These are phyloP conservation scores for Trilocha varians DNA, from an alignment of 2,888 invertebrate genomes.

Conservation along the genomic window DNA sequence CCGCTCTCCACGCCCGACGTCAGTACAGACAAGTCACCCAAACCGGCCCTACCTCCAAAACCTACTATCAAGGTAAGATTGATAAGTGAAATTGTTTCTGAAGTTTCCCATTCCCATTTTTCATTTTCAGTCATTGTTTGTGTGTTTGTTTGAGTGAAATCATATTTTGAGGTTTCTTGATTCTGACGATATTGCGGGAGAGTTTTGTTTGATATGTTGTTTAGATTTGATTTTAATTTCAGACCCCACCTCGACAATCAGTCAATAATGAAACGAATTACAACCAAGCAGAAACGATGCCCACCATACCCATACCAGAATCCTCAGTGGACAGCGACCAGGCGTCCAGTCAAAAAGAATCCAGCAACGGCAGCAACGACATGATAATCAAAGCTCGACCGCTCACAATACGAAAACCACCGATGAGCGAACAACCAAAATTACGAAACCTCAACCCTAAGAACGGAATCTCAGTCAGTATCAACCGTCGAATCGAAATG, in stretches of 20 bases:
- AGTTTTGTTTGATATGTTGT: constrained; percentile 8
- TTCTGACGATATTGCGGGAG: too few species aligned
- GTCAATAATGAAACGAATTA: constrained; percentile 47
- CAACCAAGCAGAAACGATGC: constrained; percentile 44
- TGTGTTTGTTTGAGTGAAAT: too few species aligned
- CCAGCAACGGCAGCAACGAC: constrained; percentile 52
- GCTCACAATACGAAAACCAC: constrained; percentile 86
- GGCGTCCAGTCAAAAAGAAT: constrained; percentile 54
- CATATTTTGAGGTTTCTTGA: too few species aligned
- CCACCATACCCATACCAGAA: constrained; percentile 50
- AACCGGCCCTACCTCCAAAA: constrained; percentile 89
- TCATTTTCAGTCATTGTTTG: too few species aligned
- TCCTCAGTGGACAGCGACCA: constrained; percentile 44
- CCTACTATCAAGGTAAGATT: constrained; percentile 76
- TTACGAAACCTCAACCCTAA: constrained; percentile 75
- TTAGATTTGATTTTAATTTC: constrained; percentile 18
- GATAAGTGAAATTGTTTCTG: background rate
- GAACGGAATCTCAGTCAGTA: constrained; percentile 77
- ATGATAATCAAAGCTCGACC: constrained; percentile 85
- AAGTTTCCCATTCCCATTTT: too few species aligned
- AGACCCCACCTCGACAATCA: constrained; percentile 70
- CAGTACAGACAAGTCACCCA: constrained; percentile 72
- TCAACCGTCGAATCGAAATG: constrained; percentile 85
- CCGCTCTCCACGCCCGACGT: constrained; percentile 71
- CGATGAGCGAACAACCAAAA: constrained; percentile 85